Evolutionary conservation across 2,113 vertebrate genomes (phyloP).

Genomic region (Prunella fulvescens): DNA sequence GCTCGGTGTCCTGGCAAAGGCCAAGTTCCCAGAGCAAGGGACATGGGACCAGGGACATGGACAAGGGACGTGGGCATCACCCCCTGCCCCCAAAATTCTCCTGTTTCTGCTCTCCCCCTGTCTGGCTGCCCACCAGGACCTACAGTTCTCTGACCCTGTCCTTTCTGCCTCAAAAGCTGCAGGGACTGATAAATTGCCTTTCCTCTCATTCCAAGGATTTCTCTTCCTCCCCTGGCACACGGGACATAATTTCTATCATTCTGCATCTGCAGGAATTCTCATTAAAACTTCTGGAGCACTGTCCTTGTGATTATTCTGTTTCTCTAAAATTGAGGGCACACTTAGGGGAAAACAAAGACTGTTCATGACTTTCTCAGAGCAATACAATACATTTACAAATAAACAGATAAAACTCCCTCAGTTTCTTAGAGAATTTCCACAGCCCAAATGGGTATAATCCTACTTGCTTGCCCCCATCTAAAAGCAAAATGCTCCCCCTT

Average conservation of each 20-base stretch:
- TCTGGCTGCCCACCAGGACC: background rate
- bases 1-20: background rate
- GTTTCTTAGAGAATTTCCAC: background rate
- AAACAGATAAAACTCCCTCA: background rate
- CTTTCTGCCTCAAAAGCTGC: background rate
- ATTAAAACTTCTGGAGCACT: background rate
- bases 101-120: background rate
- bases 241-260: background rate
- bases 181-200: background rate
- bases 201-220: background rate
- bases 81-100: background rate
- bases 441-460: background rate
- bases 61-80: background rate
- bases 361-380: background rate
- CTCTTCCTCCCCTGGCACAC: background rate
- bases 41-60: background rate
- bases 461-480: background rate
- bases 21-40: background rate
- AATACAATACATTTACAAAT: background rate
- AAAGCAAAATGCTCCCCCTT: background rate
- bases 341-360: background rate
- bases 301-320: fast-evolving
- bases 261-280: background rate
- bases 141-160: background rate
- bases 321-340: background rate